Percentiles rank a stretch among this genome's conserved stretches.
These are phyloP conservation scores for Colaptes auratus DNA, from an alignment of 2,113 vertebrate genomes.

Conservation along the genomic window DNA sequence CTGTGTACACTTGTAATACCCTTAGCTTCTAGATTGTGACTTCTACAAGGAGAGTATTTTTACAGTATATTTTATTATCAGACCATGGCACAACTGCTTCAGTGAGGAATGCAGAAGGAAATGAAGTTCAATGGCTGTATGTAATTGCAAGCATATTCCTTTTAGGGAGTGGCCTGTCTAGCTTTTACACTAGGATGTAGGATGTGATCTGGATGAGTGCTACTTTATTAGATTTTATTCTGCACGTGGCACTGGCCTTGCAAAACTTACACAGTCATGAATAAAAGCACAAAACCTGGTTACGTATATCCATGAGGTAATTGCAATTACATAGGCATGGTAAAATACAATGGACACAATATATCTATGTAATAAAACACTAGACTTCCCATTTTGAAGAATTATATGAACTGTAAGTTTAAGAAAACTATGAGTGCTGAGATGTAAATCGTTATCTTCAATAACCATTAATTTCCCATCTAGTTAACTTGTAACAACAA, in stretches of 20 bases:
- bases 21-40: not conserved
- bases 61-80: not conserved
- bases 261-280: not conserved
- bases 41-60: not conserved
- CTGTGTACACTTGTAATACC: not conserved
- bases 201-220: not conserved
- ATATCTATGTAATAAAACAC: not conserved
- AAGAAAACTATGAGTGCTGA: not conserved
- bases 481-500: not conserved
- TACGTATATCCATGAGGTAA: not conserved
- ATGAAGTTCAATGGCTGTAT: not conserved
- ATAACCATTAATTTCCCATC: not conserved
- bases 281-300: not conserved
- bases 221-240: constrained; percentile 1
- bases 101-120: not conserved
- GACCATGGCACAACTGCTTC: not conserved
- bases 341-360: not conserved
- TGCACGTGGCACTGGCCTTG: not conserved
- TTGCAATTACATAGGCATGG: not conserved
- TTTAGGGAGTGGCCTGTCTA: not conserved
- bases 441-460: not conserved
- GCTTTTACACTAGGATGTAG: not conserved
- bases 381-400: not conserved
- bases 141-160: not conserved
- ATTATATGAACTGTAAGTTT: not conserved